A percentile compares a stretch with the other conserved stretches of the same genome.
Evolutionary conservation across 2,797 vertebrate genomes (phyloP).

Genomic region (Pangasius macronema): DNA sequence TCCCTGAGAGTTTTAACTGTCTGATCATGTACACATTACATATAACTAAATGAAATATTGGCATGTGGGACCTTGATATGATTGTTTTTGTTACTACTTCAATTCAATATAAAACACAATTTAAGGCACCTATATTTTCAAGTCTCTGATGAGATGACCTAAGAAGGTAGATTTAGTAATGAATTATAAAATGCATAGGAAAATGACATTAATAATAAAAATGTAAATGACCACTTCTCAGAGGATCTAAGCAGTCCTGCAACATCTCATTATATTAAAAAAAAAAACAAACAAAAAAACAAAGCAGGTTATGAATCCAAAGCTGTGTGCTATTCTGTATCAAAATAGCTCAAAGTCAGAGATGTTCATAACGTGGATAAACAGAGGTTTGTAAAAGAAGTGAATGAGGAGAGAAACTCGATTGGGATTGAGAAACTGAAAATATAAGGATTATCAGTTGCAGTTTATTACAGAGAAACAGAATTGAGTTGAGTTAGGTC

Average conservation of each 20-base stretch:
- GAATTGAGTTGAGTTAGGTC: background rate
- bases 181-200: background rate
- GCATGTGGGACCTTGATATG: background rate
- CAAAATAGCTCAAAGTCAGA: background rate
- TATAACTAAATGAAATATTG: background rate
- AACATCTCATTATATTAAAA: background rate
- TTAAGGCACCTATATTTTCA: background rate
- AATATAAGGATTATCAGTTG: background rate
- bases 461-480: too few species aligned
- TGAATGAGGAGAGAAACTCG: background rate
- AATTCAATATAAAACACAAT: background rate
- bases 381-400: background rate
- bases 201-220: background rate
- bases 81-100: background rate
- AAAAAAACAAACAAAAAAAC: background rate
- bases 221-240: background rate
- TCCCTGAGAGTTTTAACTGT: background rate
- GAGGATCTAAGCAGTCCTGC: background rate
- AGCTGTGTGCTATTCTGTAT: background rate
- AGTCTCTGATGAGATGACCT: background rate
- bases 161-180: background rate
- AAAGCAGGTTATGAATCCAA: background rate
- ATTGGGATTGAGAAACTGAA: background rate
- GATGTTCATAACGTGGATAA: background rate
- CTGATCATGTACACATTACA: background rate